phyloP scores from a whole-genome alignment of 2,797 vertebrate genomes.

The Vespertilio murinus region DNA sequence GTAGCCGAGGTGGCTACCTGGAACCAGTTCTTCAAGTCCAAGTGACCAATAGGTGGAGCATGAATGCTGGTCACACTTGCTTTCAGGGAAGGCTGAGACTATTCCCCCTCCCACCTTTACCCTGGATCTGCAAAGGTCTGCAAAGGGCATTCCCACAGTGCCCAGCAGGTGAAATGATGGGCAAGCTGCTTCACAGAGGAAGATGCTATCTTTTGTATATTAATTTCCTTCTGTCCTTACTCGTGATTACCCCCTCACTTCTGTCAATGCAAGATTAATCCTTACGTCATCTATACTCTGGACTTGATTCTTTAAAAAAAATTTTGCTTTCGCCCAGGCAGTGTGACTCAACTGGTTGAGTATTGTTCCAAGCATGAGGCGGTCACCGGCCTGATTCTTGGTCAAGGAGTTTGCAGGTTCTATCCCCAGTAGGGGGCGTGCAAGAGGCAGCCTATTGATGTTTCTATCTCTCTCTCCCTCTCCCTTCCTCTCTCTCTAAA shows the following conservation, averaged over 20 bases:
- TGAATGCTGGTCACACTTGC: not conserved
- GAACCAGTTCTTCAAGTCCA: not conserved
- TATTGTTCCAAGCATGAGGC: not conserved
- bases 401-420: not conserved
- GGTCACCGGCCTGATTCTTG: too few species aligned
- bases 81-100: not conserved
- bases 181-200: not conserved
- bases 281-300: not conserved
- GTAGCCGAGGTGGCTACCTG: not conserved
- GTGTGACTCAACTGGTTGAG: not conserved
- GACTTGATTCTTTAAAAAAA: not conserved
- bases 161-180: not conserved
- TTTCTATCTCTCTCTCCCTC: not conserved
- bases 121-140: not conserved
- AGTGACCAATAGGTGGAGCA: not conserved
- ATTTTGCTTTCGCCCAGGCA: not conserved
- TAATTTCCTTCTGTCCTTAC: not conserved
- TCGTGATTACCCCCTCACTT: not conserved
- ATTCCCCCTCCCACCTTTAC: not conserved
- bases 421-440: not conserved
- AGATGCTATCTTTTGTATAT: not conserved
- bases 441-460: not conserved
- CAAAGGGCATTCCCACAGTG: not conserved
- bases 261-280: not conserved
- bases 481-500: not conserved